phyloP scores from a whole-genome alignment of 1,140 invertebrate species.

The Zaprionus capensis region DNA sequence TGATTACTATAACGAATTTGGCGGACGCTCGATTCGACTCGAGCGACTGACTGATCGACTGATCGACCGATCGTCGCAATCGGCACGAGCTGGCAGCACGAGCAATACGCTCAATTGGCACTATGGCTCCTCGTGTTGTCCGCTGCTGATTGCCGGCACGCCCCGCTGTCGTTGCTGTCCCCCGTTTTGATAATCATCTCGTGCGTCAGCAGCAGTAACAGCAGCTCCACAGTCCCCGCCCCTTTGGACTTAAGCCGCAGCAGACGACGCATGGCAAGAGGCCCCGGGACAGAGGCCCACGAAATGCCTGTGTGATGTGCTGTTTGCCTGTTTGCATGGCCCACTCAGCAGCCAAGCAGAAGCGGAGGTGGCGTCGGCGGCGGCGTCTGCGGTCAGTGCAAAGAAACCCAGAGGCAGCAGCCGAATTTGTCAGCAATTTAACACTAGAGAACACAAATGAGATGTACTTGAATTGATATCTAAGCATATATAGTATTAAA shows the following conservation, averaged over 20 bases:
- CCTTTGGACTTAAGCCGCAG: slow-evolving; percentile 56
- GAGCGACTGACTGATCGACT: slow-evolving; percentile 29
- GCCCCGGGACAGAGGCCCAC: slow-evolving; percentile 38
- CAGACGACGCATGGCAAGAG: slow-evolving; percentile 5
- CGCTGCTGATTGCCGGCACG: slow-evolving; percentile 61
- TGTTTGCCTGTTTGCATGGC: slow-evolving; percentile 16
- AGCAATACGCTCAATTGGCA: slow-evolving; percentile 77
- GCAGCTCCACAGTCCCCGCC: slow-evolving; percentile 41
- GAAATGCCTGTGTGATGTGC: slow-evolving; percentile 43
- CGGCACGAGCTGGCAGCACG: slow-evolving; percentile 63
- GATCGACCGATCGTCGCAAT: slow-evolving; percentile 46
- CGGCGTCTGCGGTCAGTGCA: slow-evolving; percentile 1
- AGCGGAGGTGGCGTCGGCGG: not conserved
- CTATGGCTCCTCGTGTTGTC: slow-evolving; percentile 63
- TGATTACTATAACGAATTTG: slow-evolving; percentile 76
- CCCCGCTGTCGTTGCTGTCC: slow-evolving; percentile 13
- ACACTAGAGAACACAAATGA: slow-evolving; percentile 9
- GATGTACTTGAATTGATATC: not conserved
- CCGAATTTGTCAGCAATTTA: not conserved
- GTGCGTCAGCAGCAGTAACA: slow-evolving; percentile 67
- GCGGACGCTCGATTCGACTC: slow-evolving; percentile 38
- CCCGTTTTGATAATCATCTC: slow-evolving; percentile 73
- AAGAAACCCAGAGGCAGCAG: not conserved
- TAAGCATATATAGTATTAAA: not conserved
- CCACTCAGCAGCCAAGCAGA: slow-evolving; percentile 15